These are phyloP conservation scores for Poecilia gillii DNA, from an alignment of 2,797 vertebrate genomes.

Conservation along the genomic window DNA sequence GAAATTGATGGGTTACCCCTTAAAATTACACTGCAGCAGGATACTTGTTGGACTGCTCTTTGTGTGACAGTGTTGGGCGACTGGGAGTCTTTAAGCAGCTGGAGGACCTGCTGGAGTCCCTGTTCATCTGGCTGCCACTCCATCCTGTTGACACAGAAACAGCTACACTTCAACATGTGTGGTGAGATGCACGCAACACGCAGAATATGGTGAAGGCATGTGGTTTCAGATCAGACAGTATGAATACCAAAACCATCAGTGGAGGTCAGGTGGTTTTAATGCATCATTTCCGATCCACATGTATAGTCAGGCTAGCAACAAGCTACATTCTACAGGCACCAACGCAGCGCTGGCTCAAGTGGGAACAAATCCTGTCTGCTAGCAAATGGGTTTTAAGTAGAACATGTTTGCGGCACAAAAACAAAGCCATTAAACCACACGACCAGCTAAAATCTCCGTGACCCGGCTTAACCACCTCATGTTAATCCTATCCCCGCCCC, in stretches of 20 bases:
- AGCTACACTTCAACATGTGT: background rate
- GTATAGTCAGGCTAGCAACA: background rate
- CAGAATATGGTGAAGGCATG: background rate
- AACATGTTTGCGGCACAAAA: conserved; percentile 29
- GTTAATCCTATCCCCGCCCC: conserved; percentile 75
- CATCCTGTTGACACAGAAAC: conserved; percentile 77
- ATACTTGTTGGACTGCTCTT: conserved; percentile 95
- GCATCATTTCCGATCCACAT: conserved; percentile 64
- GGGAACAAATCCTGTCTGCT: background rate
- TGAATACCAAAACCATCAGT: conserved; percentile 77
- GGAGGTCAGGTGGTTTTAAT: conserved; percentile 56
- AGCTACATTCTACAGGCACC: background rate
- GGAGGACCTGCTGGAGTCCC: conserved; percentile 95
- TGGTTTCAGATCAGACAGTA: conserved; percentile 74
- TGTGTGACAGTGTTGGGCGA: conserved; percentile 95
- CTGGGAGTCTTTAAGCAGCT: conserved; percentile 94
- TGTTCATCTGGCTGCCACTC: conserved; percentile 97
- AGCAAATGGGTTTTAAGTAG: background rate
- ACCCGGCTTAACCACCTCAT: conserved; percentile 70
- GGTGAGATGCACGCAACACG: background rate
- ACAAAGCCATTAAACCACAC: conserved; percentile 57
- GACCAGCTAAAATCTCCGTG: conserved; percentile 67
- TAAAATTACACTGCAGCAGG: conserved; percentile 56
- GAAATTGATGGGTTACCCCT: background rate
- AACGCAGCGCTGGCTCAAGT: background rate